Conservation (phyloP, 2,113 vertebrate genomes). For the Potamarius usumacintae region DNA sequence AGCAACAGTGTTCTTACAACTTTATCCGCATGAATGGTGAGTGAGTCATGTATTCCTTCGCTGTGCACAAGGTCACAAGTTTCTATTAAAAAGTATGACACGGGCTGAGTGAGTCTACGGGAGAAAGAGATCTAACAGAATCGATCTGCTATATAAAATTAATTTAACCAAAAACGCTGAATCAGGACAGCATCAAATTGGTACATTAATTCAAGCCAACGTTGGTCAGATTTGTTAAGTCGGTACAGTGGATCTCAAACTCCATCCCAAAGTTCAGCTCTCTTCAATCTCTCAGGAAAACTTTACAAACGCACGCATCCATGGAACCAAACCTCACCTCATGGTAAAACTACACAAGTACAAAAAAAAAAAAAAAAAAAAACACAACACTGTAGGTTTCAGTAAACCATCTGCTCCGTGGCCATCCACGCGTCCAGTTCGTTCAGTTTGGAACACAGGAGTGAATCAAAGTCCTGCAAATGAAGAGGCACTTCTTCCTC, state of each 20-base stretch:
- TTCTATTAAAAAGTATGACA: not conserved
- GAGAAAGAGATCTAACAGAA: not conserved
- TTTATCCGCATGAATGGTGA: not conserved
- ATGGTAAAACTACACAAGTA: not conserved
- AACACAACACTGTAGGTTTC: constrained; percentile 24
- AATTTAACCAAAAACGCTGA: too few species aligned
- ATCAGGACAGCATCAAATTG: not conserved
- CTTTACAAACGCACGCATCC: not conserved
- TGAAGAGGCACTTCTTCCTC: constrained; percentile 52
- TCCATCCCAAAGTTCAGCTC: not conserved
- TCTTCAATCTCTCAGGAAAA: not conserved
- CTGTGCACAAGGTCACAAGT: not conserved
- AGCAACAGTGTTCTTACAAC: not conserved
- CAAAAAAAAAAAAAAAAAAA: not conserved
- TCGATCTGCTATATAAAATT: not conserved
- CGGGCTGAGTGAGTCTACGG: not conserved
- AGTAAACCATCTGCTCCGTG: constrained; percentile 55
- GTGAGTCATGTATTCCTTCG: not conserved
- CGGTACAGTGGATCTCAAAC: not conserved
- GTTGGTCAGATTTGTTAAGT: not conserved
- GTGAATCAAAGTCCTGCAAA: constrained; percentile 74
- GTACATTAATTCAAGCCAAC: too few species aligned
- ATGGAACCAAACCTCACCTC: not conserved
- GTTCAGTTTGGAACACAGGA: constrained; percentile 73
- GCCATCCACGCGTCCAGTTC: constrained; percentile 69